These are phyloP conservation scores for Lordiphosa fenestrarum DNA, from an alignment of 2,888 invertebrate species.

Conservation along the genomic window DNA sequence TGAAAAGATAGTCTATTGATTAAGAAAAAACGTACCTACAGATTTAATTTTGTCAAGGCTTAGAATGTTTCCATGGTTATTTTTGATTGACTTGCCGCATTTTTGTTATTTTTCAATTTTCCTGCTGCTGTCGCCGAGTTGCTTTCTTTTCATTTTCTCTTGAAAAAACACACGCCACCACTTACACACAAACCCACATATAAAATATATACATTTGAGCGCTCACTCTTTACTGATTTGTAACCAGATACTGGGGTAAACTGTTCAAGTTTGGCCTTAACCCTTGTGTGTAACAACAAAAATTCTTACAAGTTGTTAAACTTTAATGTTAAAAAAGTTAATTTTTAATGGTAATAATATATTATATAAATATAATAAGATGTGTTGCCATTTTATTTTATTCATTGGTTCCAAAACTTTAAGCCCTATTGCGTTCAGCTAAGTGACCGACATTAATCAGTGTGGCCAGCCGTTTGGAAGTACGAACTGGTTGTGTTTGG, in stretches of 20 bases:
- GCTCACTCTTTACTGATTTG: conserved; percentile 17
- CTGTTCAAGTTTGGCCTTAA: too few relatives aligned
- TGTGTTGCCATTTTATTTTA: too few relatives aligned
- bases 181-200: not conserved
- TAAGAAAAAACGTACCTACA: not conserved
- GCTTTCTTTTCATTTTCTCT: conserved; percentile 31
- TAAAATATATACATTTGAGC: not conserved
- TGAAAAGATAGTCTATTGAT: not conserved
- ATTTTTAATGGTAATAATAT: too few relatives aligned
- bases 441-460: too few relatives aligned
- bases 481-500: too few relatives aligned
- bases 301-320: too few relatives aligned
- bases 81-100: not conserved
- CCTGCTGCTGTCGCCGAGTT: conserved; percentile 7
- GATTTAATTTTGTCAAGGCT: not conserved
- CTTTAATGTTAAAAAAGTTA: too few relatives aligned
- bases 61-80: not conserved
- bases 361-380: too few relatives aligned
- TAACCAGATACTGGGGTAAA: conserved; percentile 12
- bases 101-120: conserved; percentile 33
- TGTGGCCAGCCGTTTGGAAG: too few relatives aligned
- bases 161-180: conserved; percentile 29
- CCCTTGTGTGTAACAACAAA: not conserved
- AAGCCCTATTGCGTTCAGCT: too few relatives aligned
- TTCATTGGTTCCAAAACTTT: too few relatives aligned